Evolutionary conservation across 2,888 invertebrate genomes (phyloP), one percentile per base, ranked within the genome.

Genomic region (Scotopteryx bipunctaria): DNA sequence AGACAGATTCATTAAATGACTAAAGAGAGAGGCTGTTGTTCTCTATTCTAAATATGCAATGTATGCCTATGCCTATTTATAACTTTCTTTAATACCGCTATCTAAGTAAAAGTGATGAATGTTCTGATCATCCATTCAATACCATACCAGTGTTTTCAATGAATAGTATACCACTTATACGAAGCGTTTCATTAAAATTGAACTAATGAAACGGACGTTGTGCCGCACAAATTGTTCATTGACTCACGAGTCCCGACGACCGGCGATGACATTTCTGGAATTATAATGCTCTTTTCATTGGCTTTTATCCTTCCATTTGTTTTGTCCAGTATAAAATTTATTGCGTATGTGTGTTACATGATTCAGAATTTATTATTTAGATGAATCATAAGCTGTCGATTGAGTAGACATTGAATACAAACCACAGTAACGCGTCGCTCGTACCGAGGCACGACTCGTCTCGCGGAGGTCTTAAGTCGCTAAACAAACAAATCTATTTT

Each of bases 401-500:
- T 77, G 81, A 81, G 81, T 76, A 78, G 77, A 74, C 82, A 81
- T 81, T 78, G 79, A 78, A 79, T 80, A 81, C 76, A 76, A 75
- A 76, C 77, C 78, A 69, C 82, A 80, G 83, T 83, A 73, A 76
- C 80, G 71, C 71, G 77, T 68, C 72, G 77, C 69, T 66, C 78
- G 78, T 67, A 69, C 74, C 68, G 70, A 71, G 27, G 27, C 78
- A 78, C 67, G 67, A 65, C 67, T 64, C 70, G 71, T 71, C 69
- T 69, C 69, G 43, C 65, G 59, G 70, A 73, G 73, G 75, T 73
- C 75, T 73, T 64, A 67, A 77, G 73, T 73, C 73, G 75, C 77
- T 82, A 81, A 83, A 81, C 79, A 83, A 86, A 86, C 83, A 86
- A 61, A 76, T 83, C 80, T 82, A 81, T 83, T 85, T 80, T 80